These are phyloP conservation scores for Lacerta viridis DNA, from an alignment of 2,797 vertebrate genomes.

Conservation along the genomic window DNA sequence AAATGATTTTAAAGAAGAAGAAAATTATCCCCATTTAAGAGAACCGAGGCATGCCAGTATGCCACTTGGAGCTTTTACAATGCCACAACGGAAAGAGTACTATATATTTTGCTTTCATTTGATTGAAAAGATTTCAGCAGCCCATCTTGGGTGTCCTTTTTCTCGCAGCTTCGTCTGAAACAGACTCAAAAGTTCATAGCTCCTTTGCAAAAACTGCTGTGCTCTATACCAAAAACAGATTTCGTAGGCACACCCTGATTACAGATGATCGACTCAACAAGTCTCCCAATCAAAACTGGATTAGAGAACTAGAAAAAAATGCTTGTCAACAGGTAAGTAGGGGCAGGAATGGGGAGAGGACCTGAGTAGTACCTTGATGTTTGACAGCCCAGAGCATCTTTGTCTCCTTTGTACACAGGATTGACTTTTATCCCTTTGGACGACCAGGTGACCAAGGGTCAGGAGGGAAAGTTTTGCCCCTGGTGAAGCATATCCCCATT, in stretches of 20 bases:
- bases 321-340: too few species aligned
- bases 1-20: slow-evolving; percentile 51
- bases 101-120: background rate
- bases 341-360: background rate
- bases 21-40: slow-evolving; percentile 25
- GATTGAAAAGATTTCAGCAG: background rate
- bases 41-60: background rate
- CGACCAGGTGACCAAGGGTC: too few species aligned
- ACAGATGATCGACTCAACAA: background rate
- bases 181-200: background rate
- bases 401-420: background rate
- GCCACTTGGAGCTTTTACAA: background rate
- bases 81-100: background rate
- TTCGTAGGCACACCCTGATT: background rate
- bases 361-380: background rate
- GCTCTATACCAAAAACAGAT: background rate
- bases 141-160: background rate
- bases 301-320: background rate
- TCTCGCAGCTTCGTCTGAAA: background rate
- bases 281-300: slow-evolving; percentile 24
- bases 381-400: too few species aligned
- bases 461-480: background rate
- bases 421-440: background rate
- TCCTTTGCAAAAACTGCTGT: slow-evolving; percentile 8
- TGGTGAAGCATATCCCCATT: background rate